Conservation (phyloP, 2,888 invertebrate genomes). For the Dione vanillae region DNA sequence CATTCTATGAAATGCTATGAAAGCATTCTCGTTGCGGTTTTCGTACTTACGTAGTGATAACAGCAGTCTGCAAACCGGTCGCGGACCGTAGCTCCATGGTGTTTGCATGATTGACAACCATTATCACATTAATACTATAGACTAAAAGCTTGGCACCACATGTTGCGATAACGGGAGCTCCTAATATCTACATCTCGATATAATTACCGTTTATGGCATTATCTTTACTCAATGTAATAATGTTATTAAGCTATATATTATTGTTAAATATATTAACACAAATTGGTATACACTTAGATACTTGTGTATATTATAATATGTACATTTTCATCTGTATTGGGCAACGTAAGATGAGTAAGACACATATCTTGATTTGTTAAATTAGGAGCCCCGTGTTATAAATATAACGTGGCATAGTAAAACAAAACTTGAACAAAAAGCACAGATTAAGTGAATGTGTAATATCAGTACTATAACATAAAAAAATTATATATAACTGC, state of each 20-base stretch:
- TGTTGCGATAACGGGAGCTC: constrained; percentile 58
- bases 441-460: constrained; percentile 43
- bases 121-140: constrained; percentile 81
- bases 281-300: not conserved
- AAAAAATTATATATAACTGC: constrained; percentile 28
- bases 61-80: constrained; percentile 73
- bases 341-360: not conserved
- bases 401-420: constrained; percentile 43
- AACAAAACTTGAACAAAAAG: constrained; percentile 41
- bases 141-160: constrained; percentile 73
- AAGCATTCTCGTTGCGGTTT: constrained; percentile 76
- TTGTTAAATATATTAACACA: not conserved
- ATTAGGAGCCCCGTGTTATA: constrained; percentile 47
- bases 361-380: not conserved
- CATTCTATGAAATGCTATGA: constrained; percentile 72
- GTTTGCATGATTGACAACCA: constrained; percentile 84
- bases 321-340: not conserved
- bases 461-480: constrained; percentile 31
- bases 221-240: not conserved
- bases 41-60: constrained; percentile 76
- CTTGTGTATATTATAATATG: not conserved
- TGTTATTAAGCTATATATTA: constrained; percentile 10
- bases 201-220: too few relatives aligned
- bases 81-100: constrained; percentile 71
- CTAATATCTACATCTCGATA: constrained; percentile 52